These are phyloP conservation scores for Muschampia plurimacula DNA, from an alignment of 2,888 invertebrate species.

Conservation along the genomic window DNA sequence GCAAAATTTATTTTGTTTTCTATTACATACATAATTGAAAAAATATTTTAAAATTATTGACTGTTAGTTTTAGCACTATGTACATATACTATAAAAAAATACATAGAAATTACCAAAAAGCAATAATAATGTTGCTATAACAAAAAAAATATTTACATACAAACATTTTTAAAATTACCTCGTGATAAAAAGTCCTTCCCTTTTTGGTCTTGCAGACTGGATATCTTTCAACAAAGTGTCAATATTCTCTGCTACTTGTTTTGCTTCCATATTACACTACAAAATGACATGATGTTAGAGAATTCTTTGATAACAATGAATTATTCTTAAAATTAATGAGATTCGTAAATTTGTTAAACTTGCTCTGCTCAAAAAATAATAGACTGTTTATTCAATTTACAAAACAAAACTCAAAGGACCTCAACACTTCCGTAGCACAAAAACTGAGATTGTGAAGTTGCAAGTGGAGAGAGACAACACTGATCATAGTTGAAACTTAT, in stretches of 20 bases:
- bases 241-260: conserved; percentile 91
- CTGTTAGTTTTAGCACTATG: too few species aligned
- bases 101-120: background rate
- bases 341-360: background rate
- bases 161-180: conserved; percentile 66
- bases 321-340: background rate
- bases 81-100: conserved; percentile 37
- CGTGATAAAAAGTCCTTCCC: conserved; percentile 89
- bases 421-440: too few species aligned
- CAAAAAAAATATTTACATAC: background rate
- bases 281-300: conserved; percentile 49
- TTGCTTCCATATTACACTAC: conserved; percentile 90
- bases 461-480: too few species aligned
- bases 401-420: too few species aligned
- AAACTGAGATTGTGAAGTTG: too few species aligned
- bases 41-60: too few species aligned
- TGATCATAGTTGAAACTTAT: too few species aligned
- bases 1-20: conserved; percentile 42
- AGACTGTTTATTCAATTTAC: too few species aligned
- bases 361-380: too few species aligned
- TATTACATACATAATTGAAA: too few species aligned
- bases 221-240: conserved; percentile 88
- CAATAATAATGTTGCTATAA: background rate
- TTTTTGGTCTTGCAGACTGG: conserved; percentile 87
- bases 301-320: background rate